Conservation (phyloP, 2,797 vertebrate genomes). For the Acanthopagrus latus region DNA sequence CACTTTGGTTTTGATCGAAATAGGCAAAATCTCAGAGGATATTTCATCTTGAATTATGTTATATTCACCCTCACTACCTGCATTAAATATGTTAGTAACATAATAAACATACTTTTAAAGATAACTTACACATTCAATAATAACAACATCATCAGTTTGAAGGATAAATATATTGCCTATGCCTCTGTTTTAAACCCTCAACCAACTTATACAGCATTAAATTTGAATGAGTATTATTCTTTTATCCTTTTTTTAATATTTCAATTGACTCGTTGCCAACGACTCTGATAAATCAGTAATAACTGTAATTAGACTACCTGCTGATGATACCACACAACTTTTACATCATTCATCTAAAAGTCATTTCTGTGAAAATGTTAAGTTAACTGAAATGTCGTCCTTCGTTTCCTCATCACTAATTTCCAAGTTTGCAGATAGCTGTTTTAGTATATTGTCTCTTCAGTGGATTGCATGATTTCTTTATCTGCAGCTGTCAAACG, state of each 20-base stretch:
- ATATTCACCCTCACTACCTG: neutral
- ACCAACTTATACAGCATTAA: neutral
- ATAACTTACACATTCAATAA: neutral
- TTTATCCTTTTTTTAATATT: neutral
- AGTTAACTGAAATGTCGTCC: neutral
- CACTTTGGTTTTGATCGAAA: neutral
- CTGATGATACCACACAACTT: neutral
- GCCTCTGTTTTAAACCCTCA: neutral
- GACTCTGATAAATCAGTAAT: neutral
- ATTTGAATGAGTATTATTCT: neutral
- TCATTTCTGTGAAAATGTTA: neutral
- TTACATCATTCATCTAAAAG: neutral
- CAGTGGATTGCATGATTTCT: neutral
- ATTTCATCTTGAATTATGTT: neutral
- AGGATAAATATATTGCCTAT: neutral
- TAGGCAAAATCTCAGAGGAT: too few species aligned
- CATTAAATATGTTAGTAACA: neutral
- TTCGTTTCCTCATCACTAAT: neutral
- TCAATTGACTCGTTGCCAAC: neutral
- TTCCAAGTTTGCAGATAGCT: neutral
- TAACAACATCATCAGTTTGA: neutral
- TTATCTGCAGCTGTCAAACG: neutral
- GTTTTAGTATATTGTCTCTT: neutral
- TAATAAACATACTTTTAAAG: neutral
- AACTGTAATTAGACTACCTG: neutral